Evolutionary conservation across 2,113 vertebrate genomes (phyloP), one percentile per base, ranked within the genome.

Genomic region (Pterocles gutturalis): DNA sequence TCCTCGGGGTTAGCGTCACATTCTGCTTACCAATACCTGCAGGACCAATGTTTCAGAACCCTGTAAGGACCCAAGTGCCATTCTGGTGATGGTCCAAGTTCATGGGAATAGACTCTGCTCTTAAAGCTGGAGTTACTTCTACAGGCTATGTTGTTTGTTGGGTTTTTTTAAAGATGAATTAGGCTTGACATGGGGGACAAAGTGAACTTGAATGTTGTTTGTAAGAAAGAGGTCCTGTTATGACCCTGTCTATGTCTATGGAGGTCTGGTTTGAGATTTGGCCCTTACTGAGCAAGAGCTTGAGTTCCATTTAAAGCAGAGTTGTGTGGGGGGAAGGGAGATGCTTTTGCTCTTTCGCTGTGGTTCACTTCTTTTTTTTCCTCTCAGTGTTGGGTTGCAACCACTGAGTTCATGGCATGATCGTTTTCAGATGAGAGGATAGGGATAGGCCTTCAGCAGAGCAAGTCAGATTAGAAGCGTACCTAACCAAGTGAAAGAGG

Each of bases 41-140:
- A 70, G 87, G 41, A 77, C 0, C 7, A 11, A 15, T 4, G 34
- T 19, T 54, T 48, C 11, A 24, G 55, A 64, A 25, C 12, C 45
- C 31, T 57, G 26, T 7, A 15, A 73, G 31, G 41, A 61, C 18
- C 20, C 13, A 41, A 7, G 26, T 61, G 13, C 38, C 0, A 0
- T 31, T 34, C 57, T 72, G 54, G 4, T 76, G 66, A 33, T 36
- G 13, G 9, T 36, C 15, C 15, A 5, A 8, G 0, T 1, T 28
- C 43, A 11, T 7, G 43, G 38, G 61, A 61, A 16, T 13, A 24
- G 48, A 28, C 49, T 53, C 80, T 31, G 26, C 25, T 55, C 5
- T 51, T 51, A 5, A 62, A 65, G 4, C 21, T 75, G 38, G 20
- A 67, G 17, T 49, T 89, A 64, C 24, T 76, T 70, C 19, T 54